These are phyloP conservation scores for Avahi laniger DNA, from an alignment of 2,797 vertebrate genomes.

Conservation along the genomic window DNA sequence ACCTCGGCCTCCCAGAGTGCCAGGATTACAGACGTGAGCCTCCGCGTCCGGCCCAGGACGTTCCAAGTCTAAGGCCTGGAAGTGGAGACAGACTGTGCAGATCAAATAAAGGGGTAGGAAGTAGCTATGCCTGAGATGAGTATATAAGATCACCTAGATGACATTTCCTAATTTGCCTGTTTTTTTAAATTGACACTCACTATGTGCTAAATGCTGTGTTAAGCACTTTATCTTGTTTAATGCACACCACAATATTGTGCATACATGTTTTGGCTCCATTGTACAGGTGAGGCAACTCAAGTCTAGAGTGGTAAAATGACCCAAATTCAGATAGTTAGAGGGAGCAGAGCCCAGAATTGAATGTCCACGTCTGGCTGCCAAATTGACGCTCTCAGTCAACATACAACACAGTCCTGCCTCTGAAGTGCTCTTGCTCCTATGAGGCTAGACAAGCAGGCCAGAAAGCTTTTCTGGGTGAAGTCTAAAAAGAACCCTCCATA, in stretches of 20 bases:
- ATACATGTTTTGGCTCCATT: not conserved
- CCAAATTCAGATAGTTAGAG: not conserved
- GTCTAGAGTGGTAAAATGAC: not conserved
- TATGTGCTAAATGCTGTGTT: not conserved
- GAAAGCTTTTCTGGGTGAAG: not conserved
- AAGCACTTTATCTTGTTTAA: not conserved
- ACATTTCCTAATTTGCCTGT: not conserved
- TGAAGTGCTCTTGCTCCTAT: not conserved
- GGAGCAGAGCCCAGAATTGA: not conserved
- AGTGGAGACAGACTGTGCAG: not conserved
- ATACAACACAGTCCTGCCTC: not conserved
- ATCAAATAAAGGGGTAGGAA: accelerated
- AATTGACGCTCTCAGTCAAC: not conserved
- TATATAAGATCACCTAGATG: accelerated
- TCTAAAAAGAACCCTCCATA: not conserved
- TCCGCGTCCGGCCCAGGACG: not conserved
- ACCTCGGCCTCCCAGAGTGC: too few species aligned
- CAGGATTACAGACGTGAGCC: too few species aligned
- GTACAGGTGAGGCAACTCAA: not conserved
- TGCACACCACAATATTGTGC: not conserved
- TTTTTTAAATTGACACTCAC: not conserved
- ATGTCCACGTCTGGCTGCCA: not conserved
- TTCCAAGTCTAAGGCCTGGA: not conserved
- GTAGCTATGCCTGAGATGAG: not conserved
- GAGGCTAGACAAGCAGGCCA: not conserved